Evolutionary conservation across 2,888 invertebrate genomes (phyloP).

Genomic region (Drosophila prostipennis): DNA sequence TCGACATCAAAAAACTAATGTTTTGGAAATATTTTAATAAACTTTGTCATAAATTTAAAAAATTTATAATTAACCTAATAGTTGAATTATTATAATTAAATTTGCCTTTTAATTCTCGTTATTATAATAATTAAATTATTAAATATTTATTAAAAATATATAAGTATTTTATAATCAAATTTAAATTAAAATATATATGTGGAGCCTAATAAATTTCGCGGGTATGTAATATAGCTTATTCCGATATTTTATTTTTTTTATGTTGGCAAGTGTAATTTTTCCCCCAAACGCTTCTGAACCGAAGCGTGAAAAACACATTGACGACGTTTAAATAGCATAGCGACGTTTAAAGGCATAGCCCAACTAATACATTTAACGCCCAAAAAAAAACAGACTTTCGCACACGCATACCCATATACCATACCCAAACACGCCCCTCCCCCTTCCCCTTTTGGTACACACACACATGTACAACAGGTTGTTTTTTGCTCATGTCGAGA

Average conservation of each 20-base stretch:
- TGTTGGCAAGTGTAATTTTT: constrained; percentile 48
- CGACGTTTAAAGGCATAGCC: constrained; percentile 46
- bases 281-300: constrained; percentile 34
- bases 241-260: background rate
- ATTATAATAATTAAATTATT: too few species aligned
- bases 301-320: constrained; percentile 71
- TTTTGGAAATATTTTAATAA: background rate
- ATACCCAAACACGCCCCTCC: constrained; percentile 2
- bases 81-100: too few species aligned
- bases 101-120: too few species aligned
- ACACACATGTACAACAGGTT: constrained; percentile 67
- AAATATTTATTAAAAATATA: too few species aligned
- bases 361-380: constrained; percentile 70
- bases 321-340: constrained; percentile 73
- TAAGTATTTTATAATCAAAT: background rate
- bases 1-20: constrained; percentile 11
- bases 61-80: background rate
- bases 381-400: constrained; percentile 24
- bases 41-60: background rate
- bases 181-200: background rate
- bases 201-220: background rate
- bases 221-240: background rate
- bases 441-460: constrained; percentile 9
- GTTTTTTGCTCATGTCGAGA: constrained; percentile 37
- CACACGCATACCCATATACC: constrained; percentile 2